Evolutionary conservation across 1,140 invertebrate species (phyloP).

Genomic region (Drosophila orosa): DNA sequence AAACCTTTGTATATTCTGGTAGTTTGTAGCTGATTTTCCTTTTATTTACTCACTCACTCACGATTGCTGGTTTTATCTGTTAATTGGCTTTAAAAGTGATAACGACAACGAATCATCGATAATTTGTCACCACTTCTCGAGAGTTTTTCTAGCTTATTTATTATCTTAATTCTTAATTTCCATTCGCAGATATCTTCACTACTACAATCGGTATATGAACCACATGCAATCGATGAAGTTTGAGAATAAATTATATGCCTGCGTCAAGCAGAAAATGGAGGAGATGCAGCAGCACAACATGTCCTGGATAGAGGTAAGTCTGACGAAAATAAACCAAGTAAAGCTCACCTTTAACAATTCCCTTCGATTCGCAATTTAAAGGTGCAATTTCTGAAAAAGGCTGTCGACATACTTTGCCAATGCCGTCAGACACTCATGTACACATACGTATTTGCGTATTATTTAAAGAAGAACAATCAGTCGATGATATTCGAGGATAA

Average conservation of each 20-base stretch:
- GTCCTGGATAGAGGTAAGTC: constrained; percentile 98
- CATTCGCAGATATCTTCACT: constrained; percentile 95
- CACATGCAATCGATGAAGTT: constrained; percentile 99
- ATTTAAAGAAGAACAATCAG: constrained; percentile 98
- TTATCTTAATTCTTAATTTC: background rate
- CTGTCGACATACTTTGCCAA: constrained; percentile 98
- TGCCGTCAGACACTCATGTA: constrained; percentile 99
- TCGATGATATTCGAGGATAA: constrained; percentile 99
- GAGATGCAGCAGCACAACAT: constrained; percentile 99
- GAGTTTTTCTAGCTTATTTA: background rate
- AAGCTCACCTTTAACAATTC: background rate
- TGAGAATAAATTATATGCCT: constrained; percentile 97
- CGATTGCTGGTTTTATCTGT: constrained; percentile 9
- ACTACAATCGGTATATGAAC: constrained; percentile 99
- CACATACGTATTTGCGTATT: constrained; percentile 99
- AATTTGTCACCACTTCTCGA: background rate
- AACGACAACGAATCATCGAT: constrained; percentile 25
- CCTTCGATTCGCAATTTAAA: constrained; percentile 69
- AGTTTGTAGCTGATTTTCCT: background rate
- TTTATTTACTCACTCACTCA: constrained; percentile 4
- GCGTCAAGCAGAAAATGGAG: constrained; percentile 99
- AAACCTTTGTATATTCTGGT: too few relatives aligned
- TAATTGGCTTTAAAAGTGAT: constrained; percentile 11
- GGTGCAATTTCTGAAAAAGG: constrained; percentile 98
- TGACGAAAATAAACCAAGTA: too few relatives aligned